Base-by-base conservation (phyloP, 1,140 invertebrate genomes). In the Drosophila ananassae region DNA sequence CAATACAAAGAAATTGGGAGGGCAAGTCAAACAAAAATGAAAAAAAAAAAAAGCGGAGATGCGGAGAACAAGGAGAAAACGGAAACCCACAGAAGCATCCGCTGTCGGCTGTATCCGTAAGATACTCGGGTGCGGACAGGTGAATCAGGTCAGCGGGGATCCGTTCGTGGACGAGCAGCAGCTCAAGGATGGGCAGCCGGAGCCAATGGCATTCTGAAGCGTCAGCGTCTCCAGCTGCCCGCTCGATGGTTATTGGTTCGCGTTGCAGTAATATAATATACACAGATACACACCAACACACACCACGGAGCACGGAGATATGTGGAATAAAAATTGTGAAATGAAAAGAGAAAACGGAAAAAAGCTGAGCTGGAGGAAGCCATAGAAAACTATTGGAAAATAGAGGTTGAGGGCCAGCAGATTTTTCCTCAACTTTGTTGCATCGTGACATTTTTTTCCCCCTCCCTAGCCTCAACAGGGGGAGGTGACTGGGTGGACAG, bases 241-340 rank as follows among this genome's bases (percentile, higher is more conserved):
- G 74, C 73, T 89, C 80, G 81, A 84, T 90, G 84, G 85, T 89
- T 89, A 89, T 89, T 89, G 84, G 84, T 89, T 89, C 84, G 85
- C 84, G 80, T 78, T 78, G 85, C 85, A 90, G 89, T 84, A 84
- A 83, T 82, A 87, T 87, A 83, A 89, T 77, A 84, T 77, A 84
- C 63, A 81, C 60, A 77, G 62, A 72, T 13, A 61, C 58, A 48
- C 13, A 30, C 54, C 53, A 25, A 58, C 61, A 64, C 46, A 62
- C n/a, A n/a, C n/a, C n/a, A n/a, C n/a, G n/a, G n/a, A 24, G 22
- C 54, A 34, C 60, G 25, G 21, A 77, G 59, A 66, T 74, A 51
- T 66, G 67, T 63, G 60, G 78, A 73, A 87, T 82, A 87, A 87
- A 87, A 87, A 87, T 87, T 87, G 82, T 77, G 72, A 84, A 79